Evolutionary conservation across 37 sponge, comb jelly and placozoan genomes (phyloP).

Genomic region (Diacarnus erythraeanus): DNA sequence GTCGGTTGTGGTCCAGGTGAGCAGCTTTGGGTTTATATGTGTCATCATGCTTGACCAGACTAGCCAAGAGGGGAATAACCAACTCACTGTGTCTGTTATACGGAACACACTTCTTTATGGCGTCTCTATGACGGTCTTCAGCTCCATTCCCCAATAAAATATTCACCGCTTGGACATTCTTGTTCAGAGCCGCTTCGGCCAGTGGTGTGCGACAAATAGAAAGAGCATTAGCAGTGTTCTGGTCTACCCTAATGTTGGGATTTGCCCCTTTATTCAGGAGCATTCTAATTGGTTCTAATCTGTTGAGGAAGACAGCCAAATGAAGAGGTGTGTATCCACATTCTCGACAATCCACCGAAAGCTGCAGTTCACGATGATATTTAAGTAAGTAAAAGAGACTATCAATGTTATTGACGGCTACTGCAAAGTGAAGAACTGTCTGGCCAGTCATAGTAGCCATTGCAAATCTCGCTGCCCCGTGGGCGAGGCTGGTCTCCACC

Average conservation of each 20-base stretch:
- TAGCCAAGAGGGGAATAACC: conserved; percentile 35
- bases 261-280: conserved; percentile 51
- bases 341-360: conserved; percentile 17
- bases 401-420: conserved; percentile 34
- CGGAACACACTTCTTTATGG: conserved; percentile 47
- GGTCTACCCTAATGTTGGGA: conserved; percentile 24
- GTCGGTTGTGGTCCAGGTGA: background rate
- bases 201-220: conserved; percentile 47
- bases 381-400: conserved; percentile 28
- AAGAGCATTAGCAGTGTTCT: background rate
- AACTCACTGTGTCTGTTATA: conserved; percentile 11
- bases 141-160: conserved; percentile 51
- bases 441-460: conserved; percentile 54
- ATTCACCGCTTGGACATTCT: conserved; percentile 14
- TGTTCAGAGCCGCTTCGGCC: conserved; percentile 42
- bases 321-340: conserved; percentile 72
- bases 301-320: conserved; percentile 40
- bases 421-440: conserved; percentile 68
- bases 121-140: conserved; percentile 52
- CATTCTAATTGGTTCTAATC: background rate
- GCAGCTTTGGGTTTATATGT: background rate
- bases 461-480: conserved; percentile 13
- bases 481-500: background rate
- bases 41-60: conserved; percentile 42
- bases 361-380: conserved; percentile 18